phyloP scores from a whole-genome alignment of 2,888 invertebrate species.

The Cephonodes hylas region DNA sequence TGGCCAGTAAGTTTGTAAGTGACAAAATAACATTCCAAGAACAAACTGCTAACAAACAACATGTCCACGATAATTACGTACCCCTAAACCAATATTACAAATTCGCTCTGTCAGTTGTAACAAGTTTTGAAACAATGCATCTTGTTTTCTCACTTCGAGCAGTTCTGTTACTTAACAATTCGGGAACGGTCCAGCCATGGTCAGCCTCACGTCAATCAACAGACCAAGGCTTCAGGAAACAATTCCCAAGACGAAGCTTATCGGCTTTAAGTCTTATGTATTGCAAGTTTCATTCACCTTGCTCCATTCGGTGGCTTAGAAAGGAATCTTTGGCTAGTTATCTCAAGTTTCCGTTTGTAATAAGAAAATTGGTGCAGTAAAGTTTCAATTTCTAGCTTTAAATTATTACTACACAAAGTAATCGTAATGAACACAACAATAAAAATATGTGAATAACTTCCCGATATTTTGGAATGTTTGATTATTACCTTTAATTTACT shows the following conservation, averaged over 20 bases:
- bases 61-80: slow-evolving; percentile 31
- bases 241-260: slow-evolving; percentile 21
- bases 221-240: slow-evolving; percentile 50
- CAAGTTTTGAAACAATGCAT: slow-evolving; percentile 49
- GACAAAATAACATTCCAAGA: neutral
- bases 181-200: slow-evolving; percentile 57
- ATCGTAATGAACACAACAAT: neutral
- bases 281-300: slow-evolving; percentile 26
- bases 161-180: slow-evolving; percentile 38
- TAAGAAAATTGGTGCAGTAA: neutral
- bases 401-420: neutral
- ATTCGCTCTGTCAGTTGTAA: slow-evolving; percentile 50
- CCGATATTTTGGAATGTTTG: neutral
- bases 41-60: neutral
- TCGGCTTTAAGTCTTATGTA: slow-evolving; percentile 21
- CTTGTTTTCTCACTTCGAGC: slow-evolving; percentile 39
- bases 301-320: neutral
- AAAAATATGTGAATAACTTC: slow-evolving; percentile 3
- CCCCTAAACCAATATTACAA: slow-evolving; percentile 55
- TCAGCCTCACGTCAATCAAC: slow-evolving; percentile 73
- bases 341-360: neutral
- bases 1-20: neutral
- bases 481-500: neutral
- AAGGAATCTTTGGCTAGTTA: neutral
- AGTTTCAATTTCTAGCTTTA: neutral